Conservation (phyloP, 2,888 invertebrate species). For the Conus canariensis region DNA sequence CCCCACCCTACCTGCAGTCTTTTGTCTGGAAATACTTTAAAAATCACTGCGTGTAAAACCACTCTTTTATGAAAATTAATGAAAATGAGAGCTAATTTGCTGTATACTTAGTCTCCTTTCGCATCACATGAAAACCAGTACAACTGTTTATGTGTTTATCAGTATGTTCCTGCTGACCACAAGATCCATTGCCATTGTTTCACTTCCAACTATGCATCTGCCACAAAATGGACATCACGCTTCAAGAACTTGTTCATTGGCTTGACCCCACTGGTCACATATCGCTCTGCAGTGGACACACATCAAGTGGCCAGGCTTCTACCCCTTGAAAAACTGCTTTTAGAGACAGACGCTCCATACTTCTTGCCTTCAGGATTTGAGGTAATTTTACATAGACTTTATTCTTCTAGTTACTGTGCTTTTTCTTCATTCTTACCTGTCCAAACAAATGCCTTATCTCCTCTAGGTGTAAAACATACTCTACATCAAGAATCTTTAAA, state of each 20-base stretch:
- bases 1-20: no score
- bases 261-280: slow-evolving; percentile 78
- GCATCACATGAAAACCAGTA: no score
- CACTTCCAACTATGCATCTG: slow-evolving; percentile 76
- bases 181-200: slow-evolving; percentile 80
- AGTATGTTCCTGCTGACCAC: slow-evolving; percentile 75
- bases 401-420: neutral
- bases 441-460: no score
- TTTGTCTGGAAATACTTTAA: no score
- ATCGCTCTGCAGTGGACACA: slow-evolving; percentile 63
- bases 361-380: slow-evolving; percentile 77
- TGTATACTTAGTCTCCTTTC: no score
- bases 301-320: slow-evolving; percentile 76
- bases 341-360: slow-evolving; percentile 81
- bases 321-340: slow-evolving; percentile 78
- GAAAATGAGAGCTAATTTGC: no score
- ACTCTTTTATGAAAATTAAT: no score
- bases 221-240: slow-evolving; percentile 76
- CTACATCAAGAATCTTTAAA: no score
- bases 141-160: neutral
- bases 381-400: neutral
- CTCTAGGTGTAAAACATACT: no score
- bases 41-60: no score
- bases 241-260: slow-evolving; percentile 79
- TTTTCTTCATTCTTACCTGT: no score